Base-by-base conservation (phyloP, 2,888 invertebrate species). In the Scaptomyza flava region DNA sequence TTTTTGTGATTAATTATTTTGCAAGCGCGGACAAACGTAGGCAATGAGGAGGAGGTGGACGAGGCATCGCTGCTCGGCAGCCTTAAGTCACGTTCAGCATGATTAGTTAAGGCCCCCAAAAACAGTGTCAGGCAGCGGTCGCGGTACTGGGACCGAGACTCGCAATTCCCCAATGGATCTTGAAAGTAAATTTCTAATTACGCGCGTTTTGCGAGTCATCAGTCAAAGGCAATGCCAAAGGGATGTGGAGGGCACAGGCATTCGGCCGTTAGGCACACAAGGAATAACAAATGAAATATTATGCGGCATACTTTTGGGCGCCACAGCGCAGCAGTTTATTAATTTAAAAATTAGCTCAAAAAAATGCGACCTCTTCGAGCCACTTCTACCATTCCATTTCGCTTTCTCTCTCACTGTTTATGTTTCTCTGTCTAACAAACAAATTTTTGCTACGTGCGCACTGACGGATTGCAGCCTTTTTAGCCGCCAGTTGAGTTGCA, bases 1-100 rank as follows among this genome's bases (percentile, higher is more conserved):
- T 79, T 88, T 81, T 89, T 82, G 81, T 89, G 88, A 89, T 89
- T 89, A 87, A 87, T 87, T 87, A 89, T 87, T 87, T 85, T 81
- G 71, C 69, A 81, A 81, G 80, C 70, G 78, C 78, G 67, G 72
- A 81, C 67, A 48, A 62, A 46, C 42, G 46, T 17, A 20, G 36
- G 47, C 31, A 23, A 20, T 9, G 9, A 1, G n/a, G 23, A 6
- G 20, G 12, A 4, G 17, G 51, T 14, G 31, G 4, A 9, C 50
- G 14, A 48, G 51, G 52, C 57, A 48, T 36, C 36, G 76, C 12
- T 42, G 60, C 27, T 36, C 14, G 72, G 76, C 80, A 68, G 75
- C 69, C 77, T 81, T 79, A 83, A 85, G 85, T 88, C 85, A 85
- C 89, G 89, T 87, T 87, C 89, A 81, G 82, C 82, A 85, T 87